Percentiles rank a stretch among this genome's conserved stretches.
Conservation (phyloP, 2,797 vertebrate species). For the Melanotaenia pygmaea region DNA sequence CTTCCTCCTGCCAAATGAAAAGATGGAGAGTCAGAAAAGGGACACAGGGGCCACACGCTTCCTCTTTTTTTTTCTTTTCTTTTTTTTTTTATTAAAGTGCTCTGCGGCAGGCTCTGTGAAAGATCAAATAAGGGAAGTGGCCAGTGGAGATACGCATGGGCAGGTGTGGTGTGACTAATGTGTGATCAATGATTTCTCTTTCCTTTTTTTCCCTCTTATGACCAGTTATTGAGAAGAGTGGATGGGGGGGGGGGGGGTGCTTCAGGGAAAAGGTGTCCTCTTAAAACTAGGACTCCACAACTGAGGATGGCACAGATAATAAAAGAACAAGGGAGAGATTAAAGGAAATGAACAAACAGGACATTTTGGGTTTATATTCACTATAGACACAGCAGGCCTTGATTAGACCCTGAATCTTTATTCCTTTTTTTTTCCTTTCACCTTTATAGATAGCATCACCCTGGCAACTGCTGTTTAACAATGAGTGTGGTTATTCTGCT, state of each 20-base stretch:
- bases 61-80: constrained; percentile 20
- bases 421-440: constrained; percentile 13
- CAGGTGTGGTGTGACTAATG: constrained; percentile 75
- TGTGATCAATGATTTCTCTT: constrained; percentile 65
- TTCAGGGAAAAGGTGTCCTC: constrained; percentile 25
- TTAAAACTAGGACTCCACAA: constrained; percentile 62
- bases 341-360: constrained; percentile 68
- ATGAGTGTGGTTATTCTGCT: constrained; percentile 35
- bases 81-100: constrained; percentile 36
- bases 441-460: constrained; percentile 64
- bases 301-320: constrained; percentile 36
- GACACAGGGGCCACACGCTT: constrained; percentile 16
- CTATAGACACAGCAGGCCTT: constrained; percentile 59
- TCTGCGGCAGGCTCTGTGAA: constrained; percentile 34
- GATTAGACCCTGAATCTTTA: constrained; percentile 47
- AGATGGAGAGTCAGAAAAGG: constrained; percentile 29
- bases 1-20: constrained; percentile 53
- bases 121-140: constrained; percentile 49
- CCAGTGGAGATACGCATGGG: constrained; percentile 58
- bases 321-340: constrained; percentile 63
- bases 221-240: constrained; percentile 42
- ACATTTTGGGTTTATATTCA: constrained; percentile 61
- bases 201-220: constrained; percentile 24
- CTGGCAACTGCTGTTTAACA: constrained; percentile 53
- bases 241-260: background rate